phyloP scores from a whole-genome alignment of 2,113 vertebrate species.

The Ictalurus punctatus region DNA sequence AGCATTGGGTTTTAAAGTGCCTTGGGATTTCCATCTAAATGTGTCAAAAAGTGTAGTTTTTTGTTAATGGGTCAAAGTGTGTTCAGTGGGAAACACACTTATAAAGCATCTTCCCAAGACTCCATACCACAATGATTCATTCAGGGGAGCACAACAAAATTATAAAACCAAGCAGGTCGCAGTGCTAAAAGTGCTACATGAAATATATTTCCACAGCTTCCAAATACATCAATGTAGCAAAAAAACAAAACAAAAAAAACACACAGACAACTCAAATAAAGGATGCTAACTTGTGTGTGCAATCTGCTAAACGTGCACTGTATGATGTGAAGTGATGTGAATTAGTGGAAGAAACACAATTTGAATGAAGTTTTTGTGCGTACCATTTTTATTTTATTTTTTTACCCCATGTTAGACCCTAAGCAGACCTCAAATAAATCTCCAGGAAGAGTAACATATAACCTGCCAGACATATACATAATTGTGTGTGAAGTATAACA shows the following conservation, averaged over 20 bases:
- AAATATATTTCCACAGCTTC: not conserved
- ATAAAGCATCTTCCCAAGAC: not conserved
- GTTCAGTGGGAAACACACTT: not conserved
- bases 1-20: not conserved
- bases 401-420: not conserved
- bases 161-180: not conserved
- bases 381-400: not conserved
- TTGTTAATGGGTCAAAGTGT: not conserved
- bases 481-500: not conserved
- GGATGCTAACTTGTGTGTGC: not conserved
- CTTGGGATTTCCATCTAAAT: not conserved
- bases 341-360: not conserved
- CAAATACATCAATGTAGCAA: not conserved
- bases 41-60: not conserved
- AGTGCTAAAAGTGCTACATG: not conserved
- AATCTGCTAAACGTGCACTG: not conserved
- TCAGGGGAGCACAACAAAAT: not conserved
- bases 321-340: not conserved
- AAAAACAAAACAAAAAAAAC: not conserved
- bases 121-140: not conserved
- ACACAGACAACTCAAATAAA: not conserved
- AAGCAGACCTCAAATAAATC: not conserved
- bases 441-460: not conserved
- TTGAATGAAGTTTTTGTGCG: not conserved
- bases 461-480: not conserved